Conservation (phyloP, 2,113 vertebrate species). For the Chamaetylas fuelleborni region DNA sequence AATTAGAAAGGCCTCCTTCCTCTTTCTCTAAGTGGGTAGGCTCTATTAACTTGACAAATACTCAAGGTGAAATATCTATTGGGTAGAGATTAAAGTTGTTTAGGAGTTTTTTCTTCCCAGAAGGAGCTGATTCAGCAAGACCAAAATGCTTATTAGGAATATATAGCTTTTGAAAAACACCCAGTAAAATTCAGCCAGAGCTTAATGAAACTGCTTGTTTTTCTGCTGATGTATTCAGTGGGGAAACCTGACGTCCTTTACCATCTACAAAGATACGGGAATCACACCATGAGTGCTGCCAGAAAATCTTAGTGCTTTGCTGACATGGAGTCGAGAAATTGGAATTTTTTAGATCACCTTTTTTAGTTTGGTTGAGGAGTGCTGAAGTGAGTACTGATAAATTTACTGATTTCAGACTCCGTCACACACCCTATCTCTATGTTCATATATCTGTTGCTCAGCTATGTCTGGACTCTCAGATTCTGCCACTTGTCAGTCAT, state of each 20-base stretch:
- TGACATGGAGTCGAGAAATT: not conserved
- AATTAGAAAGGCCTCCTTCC: conserved; percentile 59
- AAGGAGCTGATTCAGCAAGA: conserved; percentile 47
- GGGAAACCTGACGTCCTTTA: not conserved
- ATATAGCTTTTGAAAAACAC: conserved; percentile 35
- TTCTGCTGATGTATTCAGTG: conserved; percentile 6
- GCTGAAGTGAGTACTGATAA: not conserved
- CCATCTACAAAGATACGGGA: not conserved
- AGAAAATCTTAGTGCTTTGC: not conserved
- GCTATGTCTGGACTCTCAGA: not conserved
- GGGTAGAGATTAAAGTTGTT: conserved; percentile 50
- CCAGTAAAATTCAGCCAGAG: conserved; percentile 20
- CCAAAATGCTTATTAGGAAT: conserved; percentile 39
- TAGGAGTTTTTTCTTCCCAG: conserved; percentile 28
- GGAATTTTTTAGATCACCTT: not conserved
- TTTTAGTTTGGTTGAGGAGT: not conserved
- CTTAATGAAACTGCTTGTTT: conserved; percentile 34
- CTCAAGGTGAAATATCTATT: conserved; percentile 53
- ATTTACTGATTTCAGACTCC: not conserved
- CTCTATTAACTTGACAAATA: conserved; percentile 63
- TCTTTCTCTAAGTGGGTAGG: conserved; percentile 47
- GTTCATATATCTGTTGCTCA: not conserved
- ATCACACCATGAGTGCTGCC: not conserved
- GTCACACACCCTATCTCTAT: not conserved
- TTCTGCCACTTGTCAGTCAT: not conserved